Evolutionary conservation across 2,888 invertebrate species (phyloP).

Genomic region (Eupithecia inturbata): DNA sequence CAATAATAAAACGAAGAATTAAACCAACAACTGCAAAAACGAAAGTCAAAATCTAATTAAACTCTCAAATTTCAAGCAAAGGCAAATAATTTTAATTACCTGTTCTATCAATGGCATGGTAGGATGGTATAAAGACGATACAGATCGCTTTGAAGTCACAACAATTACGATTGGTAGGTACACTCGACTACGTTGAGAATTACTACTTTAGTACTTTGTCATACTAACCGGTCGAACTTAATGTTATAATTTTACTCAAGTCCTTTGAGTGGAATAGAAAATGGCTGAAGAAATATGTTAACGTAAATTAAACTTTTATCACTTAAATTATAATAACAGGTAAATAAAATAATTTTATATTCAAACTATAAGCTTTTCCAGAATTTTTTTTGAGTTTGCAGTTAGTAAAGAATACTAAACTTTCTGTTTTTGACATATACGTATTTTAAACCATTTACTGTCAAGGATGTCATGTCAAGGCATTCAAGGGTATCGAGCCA

Average conservation of each 20-base stretch:
- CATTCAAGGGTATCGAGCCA: not conserved
- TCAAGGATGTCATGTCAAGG: too few relatives aligned
- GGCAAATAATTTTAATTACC: not conserved
- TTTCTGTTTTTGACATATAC: not conserved
- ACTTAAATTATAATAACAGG: not conserved
- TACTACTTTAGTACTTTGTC: not conserved
- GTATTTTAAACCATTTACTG: not conserved
- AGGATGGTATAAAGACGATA: not conserved
- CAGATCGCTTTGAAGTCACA: conserved; percentile 6
- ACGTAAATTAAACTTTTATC: not conserved
- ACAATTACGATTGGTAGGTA: not conserved
- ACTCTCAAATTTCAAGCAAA: not conserved
- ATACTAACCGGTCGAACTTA: not conserved
- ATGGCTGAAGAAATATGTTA: not conserved
- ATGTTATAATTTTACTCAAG: not conserved
- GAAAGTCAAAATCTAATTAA: not conserved
- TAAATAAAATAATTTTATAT: not conserved
- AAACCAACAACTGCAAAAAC: not conserved
- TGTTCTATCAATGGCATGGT: not conserved
- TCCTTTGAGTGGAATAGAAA: not conserved
- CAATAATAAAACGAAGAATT: not conserved
- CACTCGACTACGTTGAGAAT: not conserved
- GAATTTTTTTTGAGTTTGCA: not conserved
- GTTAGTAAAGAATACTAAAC: not conserved
- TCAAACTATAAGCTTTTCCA: not conserved